Conservation (phyloP, 2,797 vertebrate genomes). For the Tauraco hartlaubi region DNA sequence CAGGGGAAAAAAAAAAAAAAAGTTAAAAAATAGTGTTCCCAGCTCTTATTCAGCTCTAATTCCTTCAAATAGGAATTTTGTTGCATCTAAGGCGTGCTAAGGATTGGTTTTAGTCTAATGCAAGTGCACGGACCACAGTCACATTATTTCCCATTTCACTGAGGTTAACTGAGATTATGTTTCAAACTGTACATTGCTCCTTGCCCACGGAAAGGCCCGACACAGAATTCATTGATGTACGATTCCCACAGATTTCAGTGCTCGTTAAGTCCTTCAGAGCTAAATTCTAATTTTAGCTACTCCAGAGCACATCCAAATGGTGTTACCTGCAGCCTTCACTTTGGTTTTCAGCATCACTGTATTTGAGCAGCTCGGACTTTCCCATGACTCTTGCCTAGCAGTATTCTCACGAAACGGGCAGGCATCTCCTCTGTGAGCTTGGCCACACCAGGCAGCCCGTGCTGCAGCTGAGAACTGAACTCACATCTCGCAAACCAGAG, state of each 20-base stretch:
- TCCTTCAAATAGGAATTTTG: not conserved
- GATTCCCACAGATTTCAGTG: not conserved
- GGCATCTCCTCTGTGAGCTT: not conserved
- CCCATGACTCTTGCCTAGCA: accelerated
- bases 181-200: not conserved
- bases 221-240: not conserved
- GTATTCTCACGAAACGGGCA: not conserved
- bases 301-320: not conserved
- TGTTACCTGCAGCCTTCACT: not conserved
- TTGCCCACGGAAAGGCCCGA: not conserved
- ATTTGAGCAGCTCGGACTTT: not conserved
- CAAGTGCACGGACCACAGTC: not conserved
- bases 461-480: not conserved
- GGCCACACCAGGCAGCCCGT: accelerated
- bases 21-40: not conserved
- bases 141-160: not conserved
- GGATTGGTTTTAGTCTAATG: not conserved
- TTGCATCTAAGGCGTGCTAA: not conserved
- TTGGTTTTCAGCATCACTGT: not conserved
- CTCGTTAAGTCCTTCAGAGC: not conserved
- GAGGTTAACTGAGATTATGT: not conserved
- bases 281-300: not conserved
- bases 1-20: not conserved
- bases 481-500: not conserved
- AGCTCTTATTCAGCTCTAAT: not conserved